Evolutionary conservation across 2,888 invertebrate species (phyloP).

Genomic region (Macrophya alboannulata): DNA sequence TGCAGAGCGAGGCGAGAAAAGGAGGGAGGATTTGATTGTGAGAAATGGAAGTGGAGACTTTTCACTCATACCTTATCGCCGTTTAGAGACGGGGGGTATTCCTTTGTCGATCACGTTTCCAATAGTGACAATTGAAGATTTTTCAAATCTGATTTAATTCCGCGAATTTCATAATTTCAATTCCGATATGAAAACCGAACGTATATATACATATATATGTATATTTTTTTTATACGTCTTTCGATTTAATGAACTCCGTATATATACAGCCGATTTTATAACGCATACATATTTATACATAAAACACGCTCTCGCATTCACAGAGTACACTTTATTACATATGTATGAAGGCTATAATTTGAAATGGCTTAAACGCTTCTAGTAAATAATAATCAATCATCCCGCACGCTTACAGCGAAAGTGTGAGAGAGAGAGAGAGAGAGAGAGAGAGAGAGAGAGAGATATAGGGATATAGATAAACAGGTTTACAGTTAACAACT

Average conservation of each 20-base stretch:
- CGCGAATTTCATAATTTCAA: slow-evolving; percentile 52
- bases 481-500: background rate
- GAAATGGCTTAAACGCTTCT: background rate
- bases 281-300: background rate
- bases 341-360: background rate
- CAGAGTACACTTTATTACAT: background rate
- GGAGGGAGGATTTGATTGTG: background rate
- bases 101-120: slow-evolving; percentile 51
- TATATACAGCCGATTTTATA: background rate
- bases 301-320: background rate
- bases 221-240: background rate
- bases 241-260: slow-evolving; percentile 15
- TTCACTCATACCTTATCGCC: background rate
- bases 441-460: background rate
- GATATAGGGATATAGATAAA: background rate
- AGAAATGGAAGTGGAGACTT: background rate
- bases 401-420: background rate
- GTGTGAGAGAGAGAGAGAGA: background rate
- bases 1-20: background rate
- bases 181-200: slow-evolving; percentile 54
- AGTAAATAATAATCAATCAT: slow-evolving; percentile 42
- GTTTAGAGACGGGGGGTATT: background rate
- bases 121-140: slow-evolving; percentile 56
- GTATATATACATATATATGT: too few relatives aligned
- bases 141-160: slow-evolving; percentile 57